phyloP scores from a whole-genome alignment of 92 coral and sea anemone species.

The Epizoanthus scotinus region DNA sequence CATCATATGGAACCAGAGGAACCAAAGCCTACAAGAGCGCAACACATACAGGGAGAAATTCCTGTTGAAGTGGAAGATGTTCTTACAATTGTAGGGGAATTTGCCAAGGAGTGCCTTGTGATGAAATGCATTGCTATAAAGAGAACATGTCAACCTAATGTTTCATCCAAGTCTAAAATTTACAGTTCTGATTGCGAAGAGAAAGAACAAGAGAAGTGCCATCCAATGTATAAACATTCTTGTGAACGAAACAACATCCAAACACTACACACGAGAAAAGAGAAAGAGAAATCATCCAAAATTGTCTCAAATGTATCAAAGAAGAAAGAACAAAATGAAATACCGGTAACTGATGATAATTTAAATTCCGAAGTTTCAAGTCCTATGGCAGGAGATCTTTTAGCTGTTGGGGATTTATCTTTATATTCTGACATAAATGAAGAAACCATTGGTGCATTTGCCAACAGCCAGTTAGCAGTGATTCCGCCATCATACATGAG shows the following conservation, averaged over 20 bases:
- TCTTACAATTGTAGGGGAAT: slow-evolving; percentile 43
- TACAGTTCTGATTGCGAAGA: neutral
- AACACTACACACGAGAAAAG: neutral
- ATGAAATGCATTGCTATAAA: slow-evolving; percentile 52
- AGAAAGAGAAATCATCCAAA: neutral
- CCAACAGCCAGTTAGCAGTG: neutral
- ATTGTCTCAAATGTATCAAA: neutral
- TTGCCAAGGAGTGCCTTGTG: slow-evolving; percentile 57
- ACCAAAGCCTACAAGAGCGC: neutral
- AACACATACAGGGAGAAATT: slow-evolving; percentile 22
- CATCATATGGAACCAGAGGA: slow-evolving; percentile 21
- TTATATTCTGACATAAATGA: neutral
- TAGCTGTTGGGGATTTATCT: slow-evolving; percentile 6
- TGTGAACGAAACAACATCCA: neutral
- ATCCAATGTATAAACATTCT: neutral
- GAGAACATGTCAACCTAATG: neutral
- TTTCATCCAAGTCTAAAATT: neutral
- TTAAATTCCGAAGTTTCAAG: too few relatives aligned
- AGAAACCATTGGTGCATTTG: neutral
- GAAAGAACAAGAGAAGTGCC: neutral
- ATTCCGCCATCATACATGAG: slow-evolving; percentile 80
- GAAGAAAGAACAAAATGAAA: neutral
- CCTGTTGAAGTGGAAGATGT: slow-evolving; percentile 55
- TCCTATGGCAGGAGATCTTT: neutral
- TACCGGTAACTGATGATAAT: neutral